A percentile compares a stretch with the other conserved stretches of the same genome.
Evolutionary conservation across 2,888 invertebrate species (phyloP).

Genomic region (Xanthorhoe designata): DNA sequence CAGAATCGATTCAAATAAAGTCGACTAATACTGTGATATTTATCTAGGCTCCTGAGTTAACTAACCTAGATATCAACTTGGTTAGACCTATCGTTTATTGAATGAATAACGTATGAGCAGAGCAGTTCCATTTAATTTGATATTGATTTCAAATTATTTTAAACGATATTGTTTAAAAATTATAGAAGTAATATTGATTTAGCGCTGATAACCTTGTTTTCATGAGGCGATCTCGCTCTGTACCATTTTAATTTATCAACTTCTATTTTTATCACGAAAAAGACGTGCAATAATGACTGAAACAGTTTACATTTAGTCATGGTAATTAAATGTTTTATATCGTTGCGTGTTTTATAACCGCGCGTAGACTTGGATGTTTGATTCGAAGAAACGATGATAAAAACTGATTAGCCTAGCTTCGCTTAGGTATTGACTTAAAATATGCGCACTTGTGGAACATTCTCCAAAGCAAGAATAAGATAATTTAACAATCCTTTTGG

Average conservation of each 20-base stretch:
- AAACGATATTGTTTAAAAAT: not conserved
- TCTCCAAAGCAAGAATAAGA: not conserved
- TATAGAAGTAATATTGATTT: conserved; percentile 36
- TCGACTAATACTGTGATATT: not conserved
- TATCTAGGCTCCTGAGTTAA: not conserved
- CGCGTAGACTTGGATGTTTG: conserved; percentile 58
- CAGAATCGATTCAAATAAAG: not conserved
- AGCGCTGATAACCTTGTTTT: conserved; percentile 38
- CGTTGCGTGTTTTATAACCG: conserved; percentile 70
- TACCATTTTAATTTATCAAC: conserved; percentile 60
- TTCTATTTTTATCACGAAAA: conserved; percentile 68
- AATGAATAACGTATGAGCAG: conserved; percentile 17
- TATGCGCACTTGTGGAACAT: not conserved
- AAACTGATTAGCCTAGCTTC: conserved; percentile 28
- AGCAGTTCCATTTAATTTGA: not conserved
- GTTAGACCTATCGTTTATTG: conserved; percentile 9
- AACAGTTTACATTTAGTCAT: conserved; percentile 71
- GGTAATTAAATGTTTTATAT: conserved; percentile 77
- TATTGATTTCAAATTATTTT: conserved; percentile 1
- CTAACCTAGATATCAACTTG: conserved; percentile 5
- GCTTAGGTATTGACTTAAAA: conserved; percentile 18
- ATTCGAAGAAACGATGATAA: conserved; percentile 42
- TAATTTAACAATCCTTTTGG: no score
- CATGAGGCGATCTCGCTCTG: conserved; percentile 38
- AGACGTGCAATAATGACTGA: conserved; percentile 71